Base-by-base conservation (phyloP, 2,113 vertebrate genomes). In the Ptilorrhoa leucosticta region DNA sequence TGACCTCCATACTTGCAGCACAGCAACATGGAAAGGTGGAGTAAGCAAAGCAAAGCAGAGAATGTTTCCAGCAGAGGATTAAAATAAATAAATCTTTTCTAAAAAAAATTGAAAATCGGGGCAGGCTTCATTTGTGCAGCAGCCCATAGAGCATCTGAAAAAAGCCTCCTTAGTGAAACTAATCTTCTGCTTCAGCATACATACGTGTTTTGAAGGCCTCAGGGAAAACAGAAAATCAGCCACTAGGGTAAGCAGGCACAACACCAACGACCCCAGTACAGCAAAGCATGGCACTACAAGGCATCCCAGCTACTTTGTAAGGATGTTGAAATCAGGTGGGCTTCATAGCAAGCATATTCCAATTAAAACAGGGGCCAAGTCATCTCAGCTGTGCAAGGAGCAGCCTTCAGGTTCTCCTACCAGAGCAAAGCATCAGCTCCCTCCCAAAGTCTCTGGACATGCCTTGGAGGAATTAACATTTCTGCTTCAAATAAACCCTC, bases 401-500 rank as follows among this genome's bases (percentile, higher is more conserved):
- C 26, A 63, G 50, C 11, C 39, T 56, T 14, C 27, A 66, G 33
- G 28, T 70, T 73, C 45, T 40, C 2, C 1, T 4, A 42, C 4
- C 33, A 85, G 5, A 58, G 51, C 10, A 78, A 85, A 73, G n/a
- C 64, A 66, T 11, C 2, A 0, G 37, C 35, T 57, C 20, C 39
- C 22, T 85, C 35, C 39, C 22, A 16, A 70, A 58, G 42, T 19
- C 47, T 48, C 31, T 56, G 35, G 24, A 50, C 13, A 26, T 66
- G 47, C 58, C 75, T 83, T 64, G 56, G 28, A 90, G 30, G 50
- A 79, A 77, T 5, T 40, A 50, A 54, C n/a, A 48, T 68, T 92
- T 81, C 85, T 83, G 44, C 56, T 75, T 86, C 72, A 87, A 87
- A 72, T 31, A 86, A 92, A 86, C 22, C 68, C 16, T 64, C 7